Base-by-base conservation (phyloP, 1,140 invertebrate genomes). In the Pristionchus pacificus region DNA sequence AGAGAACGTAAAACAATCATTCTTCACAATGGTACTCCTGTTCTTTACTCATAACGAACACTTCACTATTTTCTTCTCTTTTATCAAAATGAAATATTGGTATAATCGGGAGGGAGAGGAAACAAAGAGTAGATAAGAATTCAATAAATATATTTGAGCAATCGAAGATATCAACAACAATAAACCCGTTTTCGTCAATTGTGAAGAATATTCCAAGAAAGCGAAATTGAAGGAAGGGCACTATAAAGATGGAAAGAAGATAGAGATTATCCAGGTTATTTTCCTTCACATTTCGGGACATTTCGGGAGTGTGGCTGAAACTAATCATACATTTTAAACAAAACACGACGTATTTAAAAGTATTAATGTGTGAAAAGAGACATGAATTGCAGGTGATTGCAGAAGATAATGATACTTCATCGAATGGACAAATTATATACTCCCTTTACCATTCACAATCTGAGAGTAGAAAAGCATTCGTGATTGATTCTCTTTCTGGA, bases 101-200 rank as follows among this genome's bases (percentile, higher is more conserved):
- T n/a, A n/a, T n/a, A n/a, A n/a, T n/a, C n/a, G n/a, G n/a, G n/a
- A n/a, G n/a, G n/a, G n/a, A n/a, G n/a, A n/a, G n/a, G n/a, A n/a
- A n/a, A n/a, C n/a, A n/a, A n/a, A n/a, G n/a, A n/a, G n/a, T n/a
- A n/a, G n/a, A n/a, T n/a, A n/a, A n/a, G n/a, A n/a, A n/a, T n/a
- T n/a, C n/a, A n/a, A n/a, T n/a, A n/a, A n/a, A n/a, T n/a, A n/a
- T n/a, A n/a, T n/a, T 49, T 49, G 6, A 49, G 38, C 6, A 49
- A 77, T 82, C 32, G 73, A 72, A 15, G 81, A 82, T 60, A 72
- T 82, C 14, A 82, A 82, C 69, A 82, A 82, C 70, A 81, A 82
- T 62, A 79, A 78, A 30, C 75, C 75, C 25, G 75, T 69, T 31
- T 77, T 77, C 64, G 60, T 27, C 19, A 74, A 82, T 60, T 82